Conservation (phyloP, 2,797 vertebrate genomes). For the Erpetoichthys calabaricus region DNA sequence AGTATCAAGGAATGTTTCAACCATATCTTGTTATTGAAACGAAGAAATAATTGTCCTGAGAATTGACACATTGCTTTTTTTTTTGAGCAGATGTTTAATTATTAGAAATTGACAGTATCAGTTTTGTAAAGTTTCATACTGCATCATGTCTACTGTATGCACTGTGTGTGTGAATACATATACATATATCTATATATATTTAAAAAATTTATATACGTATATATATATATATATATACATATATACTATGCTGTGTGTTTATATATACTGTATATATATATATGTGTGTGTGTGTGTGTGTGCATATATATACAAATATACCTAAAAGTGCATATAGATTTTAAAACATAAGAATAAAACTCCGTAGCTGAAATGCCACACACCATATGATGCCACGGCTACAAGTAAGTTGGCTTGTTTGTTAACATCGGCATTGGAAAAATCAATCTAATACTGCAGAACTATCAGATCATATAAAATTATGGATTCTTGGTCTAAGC, state of each 20-base stretch:
- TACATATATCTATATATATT: too few relatives aligned
- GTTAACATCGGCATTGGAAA: conserved; percentile 65
- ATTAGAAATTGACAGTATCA: conserved; percentile 26
- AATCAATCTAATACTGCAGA: conserved; percentile 78
- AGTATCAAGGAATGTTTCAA: conserved; percentile 23
- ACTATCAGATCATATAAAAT: conserved; percentile 84
- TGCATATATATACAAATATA: too few relatives aligned
- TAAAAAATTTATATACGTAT: too few relatives aligned
- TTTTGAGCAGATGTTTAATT: conserved; percentile 9
- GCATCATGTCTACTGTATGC: too few relatives aligned
- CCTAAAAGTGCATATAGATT: too few relatives aligned
- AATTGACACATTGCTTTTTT: neutral
- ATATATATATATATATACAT: too few relatives aligned
- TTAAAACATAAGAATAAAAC: too few relatives aligned
- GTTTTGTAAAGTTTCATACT: conserved; percentile 15
- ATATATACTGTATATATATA: too few relatives aligned
- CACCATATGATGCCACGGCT: conserved; percentile 35
- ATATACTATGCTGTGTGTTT: too few relatives aligned
- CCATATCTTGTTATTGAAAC: conserved; percentile 25
- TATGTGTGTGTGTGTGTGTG: too few relatives aligned
- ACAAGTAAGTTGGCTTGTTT: conserved; percentile 62
- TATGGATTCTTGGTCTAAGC: conserved; percentile 77
- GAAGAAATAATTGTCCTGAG: conserved; percentile 26
- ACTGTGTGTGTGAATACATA: too few relatives aligned
- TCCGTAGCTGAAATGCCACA: conserved; percentile 29